These are phyloP conservation scores for Myiozetetes cayanensis DNA, from an alignment of 2,113 vertebrate species.

Conservation along the genomic window DNA sequence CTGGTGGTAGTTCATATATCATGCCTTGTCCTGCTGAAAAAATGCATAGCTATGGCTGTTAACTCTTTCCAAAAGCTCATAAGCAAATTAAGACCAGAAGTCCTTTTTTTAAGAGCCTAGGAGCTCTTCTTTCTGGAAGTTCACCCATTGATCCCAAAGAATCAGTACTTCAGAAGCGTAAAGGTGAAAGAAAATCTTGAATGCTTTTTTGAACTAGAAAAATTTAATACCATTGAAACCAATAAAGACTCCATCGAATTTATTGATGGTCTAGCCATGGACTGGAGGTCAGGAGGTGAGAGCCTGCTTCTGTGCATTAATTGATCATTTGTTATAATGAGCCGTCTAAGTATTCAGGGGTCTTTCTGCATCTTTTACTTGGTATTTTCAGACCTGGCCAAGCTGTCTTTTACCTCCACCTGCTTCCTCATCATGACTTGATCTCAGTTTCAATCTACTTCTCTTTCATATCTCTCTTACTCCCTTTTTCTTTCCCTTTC, in stretches of 20 bases:
- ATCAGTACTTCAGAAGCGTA: not conserved
- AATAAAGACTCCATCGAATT: not conserved
- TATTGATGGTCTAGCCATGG: not conserved
- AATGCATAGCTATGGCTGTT: not conserved
- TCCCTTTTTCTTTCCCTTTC: not conserved
- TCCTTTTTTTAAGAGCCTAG: not conserved
- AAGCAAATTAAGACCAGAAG: not conserved
- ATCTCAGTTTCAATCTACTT: not conserved
- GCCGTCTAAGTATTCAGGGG: not conserved
- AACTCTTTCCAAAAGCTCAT: not conserved
- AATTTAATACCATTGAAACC: not conserved
- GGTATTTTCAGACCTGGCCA: not conserved
- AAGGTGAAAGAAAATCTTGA: not conserved
- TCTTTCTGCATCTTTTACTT: not conserved
- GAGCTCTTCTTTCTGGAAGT: not conserved
- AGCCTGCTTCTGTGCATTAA: not conserved
- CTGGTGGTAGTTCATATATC: not conserved
- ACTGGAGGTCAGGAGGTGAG: not conserved
- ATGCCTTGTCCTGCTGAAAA: not conserved
- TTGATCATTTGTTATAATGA: not conserved
- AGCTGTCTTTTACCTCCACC: not conserved
- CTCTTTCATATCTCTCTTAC: not conserved
- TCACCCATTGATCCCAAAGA: not conserved
- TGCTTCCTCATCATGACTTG: not conserved
- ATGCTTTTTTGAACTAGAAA: not conserved